These are phyloP conservation scores for Eupithecia pulchellata DNA, from an alignment of 2,888 invertebrate species.

Conservation along the genomic window DNA sequence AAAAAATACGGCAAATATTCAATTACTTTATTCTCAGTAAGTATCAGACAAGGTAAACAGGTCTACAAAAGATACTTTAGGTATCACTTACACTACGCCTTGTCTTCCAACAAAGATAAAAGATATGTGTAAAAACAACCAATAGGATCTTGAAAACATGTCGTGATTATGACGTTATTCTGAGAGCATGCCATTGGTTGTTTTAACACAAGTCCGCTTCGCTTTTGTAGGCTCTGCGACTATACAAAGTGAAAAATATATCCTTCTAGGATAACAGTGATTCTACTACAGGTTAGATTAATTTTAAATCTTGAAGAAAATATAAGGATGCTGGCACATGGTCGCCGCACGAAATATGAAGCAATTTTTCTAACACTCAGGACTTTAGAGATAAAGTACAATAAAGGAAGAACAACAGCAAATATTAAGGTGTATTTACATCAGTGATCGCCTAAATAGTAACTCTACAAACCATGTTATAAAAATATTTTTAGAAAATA, in stretches of 20 bases:
- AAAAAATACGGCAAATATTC: constrained; percentile 18
- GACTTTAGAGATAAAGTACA: neutral
- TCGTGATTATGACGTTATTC: neutral
- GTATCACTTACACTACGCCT: neutral
- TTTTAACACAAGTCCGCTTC: neutral
- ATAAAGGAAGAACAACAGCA: neutral
- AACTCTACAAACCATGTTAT: neutral
- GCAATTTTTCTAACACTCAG: neutral
- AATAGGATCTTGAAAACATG: neutral
- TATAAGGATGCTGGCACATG: neutral
- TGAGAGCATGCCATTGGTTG: neutral
- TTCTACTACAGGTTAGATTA: neutral
- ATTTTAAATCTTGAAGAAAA: neutral
- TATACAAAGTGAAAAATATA: neutral
- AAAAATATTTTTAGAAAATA: constrained; percentile 7
- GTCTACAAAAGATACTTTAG: constrained; percentile 7
- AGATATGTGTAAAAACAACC: neutral
- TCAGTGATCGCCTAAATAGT: neutral
- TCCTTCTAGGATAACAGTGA: neutral
- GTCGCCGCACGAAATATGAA: neutral
- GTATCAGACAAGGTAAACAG: constrained; percentile 27
- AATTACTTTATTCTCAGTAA: constrained; percentile 40
- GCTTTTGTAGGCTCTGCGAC: neutral
- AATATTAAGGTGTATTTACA: neutral
- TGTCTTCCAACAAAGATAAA: neutral